Base-by-base conservation (phyloP, 2,113 vertebrate species). In the Phaetusa simplex region DNA sequence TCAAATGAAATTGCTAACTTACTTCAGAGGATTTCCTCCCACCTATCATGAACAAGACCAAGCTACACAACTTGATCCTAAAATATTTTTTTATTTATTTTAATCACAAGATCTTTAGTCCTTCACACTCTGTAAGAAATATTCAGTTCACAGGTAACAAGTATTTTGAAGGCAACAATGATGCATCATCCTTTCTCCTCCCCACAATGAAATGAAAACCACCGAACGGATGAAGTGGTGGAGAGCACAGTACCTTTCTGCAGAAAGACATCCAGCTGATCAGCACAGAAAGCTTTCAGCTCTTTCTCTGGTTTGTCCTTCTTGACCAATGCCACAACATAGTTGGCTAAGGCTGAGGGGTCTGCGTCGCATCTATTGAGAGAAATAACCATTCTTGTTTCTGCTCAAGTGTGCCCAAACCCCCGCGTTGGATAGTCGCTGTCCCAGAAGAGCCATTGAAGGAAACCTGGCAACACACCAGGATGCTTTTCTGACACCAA, bases 291-390 rank as follows among this genome's bases (percentile, higher is more conserved):
- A 29, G 99, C 99, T 85, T 99, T 99, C 92, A 99, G 98, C 82
- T 99, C 99, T 94, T 99, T 99, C 97, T 99, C 99, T 3, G 99
- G 98, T 98, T 99, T 99, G 98, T 99, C 99, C 81, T 99, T 99
- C 98, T 99, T 99, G 70, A 99, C 99, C 96, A 99, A 97, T 6
- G 99, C 99, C 97, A 99, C 99, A n/a, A 99, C 99, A 95, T 99
- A 99, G 97, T 99, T 99, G 93, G 99, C 99, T 97, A 99, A 98
- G 82, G 99, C 99, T 55, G 99, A 99, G 32, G 99, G 99, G 95
- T 99, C 99, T 70, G 99, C 99, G n/a, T 99, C 99, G 98, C 99
- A 99, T 98, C 99, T 99, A 62, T 13, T 2, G 86, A 87, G 95
- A 94, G 86, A 97, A 72, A 97, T 88, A 95, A 43, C 55, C 3